Conservation (phyloP, 2,113 vertebrate genomes). For the Balaeniceps rex region DNA sequence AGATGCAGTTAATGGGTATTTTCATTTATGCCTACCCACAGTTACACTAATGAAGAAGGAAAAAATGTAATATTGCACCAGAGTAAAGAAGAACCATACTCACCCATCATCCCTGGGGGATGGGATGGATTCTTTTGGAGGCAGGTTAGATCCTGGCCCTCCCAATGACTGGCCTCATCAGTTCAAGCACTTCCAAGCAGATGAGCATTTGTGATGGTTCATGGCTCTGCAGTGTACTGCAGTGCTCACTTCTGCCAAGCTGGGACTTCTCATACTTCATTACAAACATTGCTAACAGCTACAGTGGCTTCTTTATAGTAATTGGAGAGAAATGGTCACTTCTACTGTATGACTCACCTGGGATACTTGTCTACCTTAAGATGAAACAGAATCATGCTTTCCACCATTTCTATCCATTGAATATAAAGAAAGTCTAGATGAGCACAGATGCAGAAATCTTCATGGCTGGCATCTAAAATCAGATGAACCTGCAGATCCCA, state of each 20-base stretch:
- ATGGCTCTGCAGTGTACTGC: background rate
- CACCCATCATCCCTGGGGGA: background rate
- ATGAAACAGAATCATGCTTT: background rate
- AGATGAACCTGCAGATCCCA: background rate
- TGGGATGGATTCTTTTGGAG: background rate
- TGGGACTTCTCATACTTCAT: background rate
- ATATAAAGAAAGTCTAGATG: background rate
- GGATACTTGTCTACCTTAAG: background rate
- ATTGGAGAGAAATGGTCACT: background rate
- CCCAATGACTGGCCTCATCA: background rate
- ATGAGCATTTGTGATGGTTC: background rate
- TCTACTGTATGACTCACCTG: background rate
- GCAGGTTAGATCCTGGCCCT: background rate
- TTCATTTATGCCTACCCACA: background rate
- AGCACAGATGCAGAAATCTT: background rate
- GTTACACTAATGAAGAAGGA: background rate
- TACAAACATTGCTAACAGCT: background rate
- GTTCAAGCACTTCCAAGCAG: background rate
- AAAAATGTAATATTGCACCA: background rate
- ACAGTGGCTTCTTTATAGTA: background rate
- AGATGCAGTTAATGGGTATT: background rate
- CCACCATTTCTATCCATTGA: background rate
- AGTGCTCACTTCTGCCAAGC: background rate
- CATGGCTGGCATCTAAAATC: background rate
- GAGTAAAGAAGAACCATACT: background rate